Base-by-base conservation (phyloP, 2,888 invertebrate species). In the Automeris io region DNA sequence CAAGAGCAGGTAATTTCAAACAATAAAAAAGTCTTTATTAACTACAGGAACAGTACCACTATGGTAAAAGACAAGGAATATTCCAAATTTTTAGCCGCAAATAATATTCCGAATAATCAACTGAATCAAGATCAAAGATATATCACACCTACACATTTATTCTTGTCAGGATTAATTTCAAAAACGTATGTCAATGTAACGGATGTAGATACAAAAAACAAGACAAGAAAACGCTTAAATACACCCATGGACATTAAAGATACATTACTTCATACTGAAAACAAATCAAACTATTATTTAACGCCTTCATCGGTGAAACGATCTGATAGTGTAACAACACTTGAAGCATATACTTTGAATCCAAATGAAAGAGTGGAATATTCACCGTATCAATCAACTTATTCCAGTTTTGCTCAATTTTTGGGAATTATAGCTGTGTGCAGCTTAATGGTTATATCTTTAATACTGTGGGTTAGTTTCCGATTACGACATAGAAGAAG, bases 361-460 rank as follows among this genome's bases (percentile, higher is more conserved):
- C 52, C 71, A 23, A 79, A 73, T 51, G 72, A 75, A 16, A 80
- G 68, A 58, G 66, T 69, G 19, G 75, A 80, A 54, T 80, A 70
- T 51, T 80, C 81, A 13, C 74, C 76, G 34, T 83, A 75, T 47
- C 72, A 74, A 47, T 70, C 77, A 9, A 51, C 69, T 35, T 63
- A 71, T 43, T 70, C 60, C 26, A 70, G 56, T 47, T 80, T 74
- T 45, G 76, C 70, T 16, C 75, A 70, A 53, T 88, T 81, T 54
- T 87, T 88, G 66, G 91, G 86, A 38, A 90, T 79, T 6, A 88
- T 88, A 61, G 76, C 90, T 41, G 88, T 91, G 24, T 74, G 88
- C 36, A 78, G 82, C 19, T 82, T 89, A 33, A 89, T 89, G 31
- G 70, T 88, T 9, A 70, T 90, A 47, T 87, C 88, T 9, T 76